Base-by-base conservation (phyloP, 2,888 invertebrate species). In the Athrips mouffetella region DNA sequence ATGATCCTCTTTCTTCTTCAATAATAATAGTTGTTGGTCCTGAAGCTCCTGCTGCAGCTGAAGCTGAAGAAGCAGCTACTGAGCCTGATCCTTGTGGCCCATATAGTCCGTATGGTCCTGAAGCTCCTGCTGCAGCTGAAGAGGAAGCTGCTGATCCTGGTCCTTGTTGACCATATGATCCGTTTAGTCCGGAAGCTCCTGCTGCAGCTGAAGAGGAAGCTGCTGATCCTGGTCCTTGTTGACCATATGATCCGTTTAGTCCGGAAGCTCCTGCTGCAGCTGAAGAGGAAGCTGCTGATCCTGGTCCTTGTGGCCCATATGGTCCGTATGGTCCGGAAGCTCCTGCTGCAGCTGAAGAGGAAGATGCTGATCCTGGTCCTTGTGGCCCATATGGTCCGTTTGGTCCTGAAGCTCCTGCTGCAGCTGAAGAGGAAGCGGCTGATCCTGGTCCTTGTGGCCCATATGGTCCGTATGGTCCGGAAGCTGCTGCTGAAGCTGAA, bases 311-410 rank as follows among this genome's bases (percentile, higher is more conserved):
- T 21, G 30, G 1, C 7, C 23, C 15, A 13, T 27, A n/a, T 33
- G 6, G 31, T 33, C 31, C 41, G 6, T 23, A 6, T n/a, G 6
- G 31, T 33, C 31, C 31, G 2, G n/a, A 2, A 10, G 31, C 29
- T 40, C 39, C 39, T 20, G 47, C 27, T 3, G 47, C 29, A 42
- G 53, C 48, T 16, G 53, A 11, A 29, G 47, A 37, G 1, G 51
- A 46, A 15, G 57, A 51, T 10, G 51, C 10, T 40, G 40, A 8
- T 40, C 40, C 40, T 40, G 23, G 39, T 39, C 39, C 39, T n/a
- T 39, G 23, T 39, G 39, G 39, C 13, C 40, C 40, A 13, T 40
- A 15, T 40, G 40, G 40, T 23, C 40, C 40, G 23, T 40, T 15
- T 40, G 40, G 40, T 40, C 40, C 40, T 39, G 21, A 45, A 11